phyloP scores from a whole-genome alignment of 2,888 invertebrate genomes.

The Harpalus rufipes region DNA sequence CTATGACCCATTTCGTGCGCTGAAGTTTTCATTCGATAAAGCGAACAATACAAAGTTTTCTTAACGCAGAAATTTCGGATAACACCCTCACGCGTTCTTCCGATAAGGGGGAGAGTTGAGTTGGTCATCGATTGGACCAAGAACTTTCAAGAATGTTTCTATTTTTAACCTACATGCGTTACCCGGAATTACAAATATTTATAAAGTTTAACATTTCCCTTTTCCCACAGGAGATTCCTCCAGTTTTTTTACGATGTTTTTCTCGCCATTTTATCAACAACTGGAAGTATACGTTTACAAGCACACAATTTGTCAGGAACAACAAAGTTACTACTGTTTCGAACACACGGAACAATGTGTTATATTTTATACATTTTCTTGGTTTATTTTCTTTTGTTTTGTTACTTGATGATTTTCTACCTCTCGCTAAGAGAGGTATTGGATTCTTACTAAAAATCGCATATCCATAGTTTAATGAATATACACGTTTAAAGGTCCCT shows the following conservation, averaged over 20 bases:
- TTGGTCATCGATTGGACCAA: conserved; percentile 12
- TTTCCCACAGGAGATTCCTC: background rate
- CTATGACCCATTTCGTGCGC: conserved; percentile 40
- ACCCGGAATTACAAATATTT: conserved; percentile 14
- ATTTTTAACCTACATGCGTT: background rate
- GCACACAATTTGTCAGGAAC: background rate
- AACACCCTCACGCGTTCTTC: conserved; percentile 42
- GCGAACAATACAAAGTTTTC: conserved; percentile 45
- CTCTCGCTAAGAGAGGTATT: too few species aligned
- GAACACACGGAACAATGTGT: too few species aligned
- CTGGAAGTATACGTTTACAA: background rate
- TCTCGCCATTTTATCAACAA: background rate
- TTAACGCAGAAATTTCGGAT: conserved; percentile 43
- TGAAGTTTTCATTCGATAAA: conserved; percentile 49
- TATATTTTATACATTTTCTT: too few species aligned
- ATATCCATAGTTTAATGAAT: too few species aligned
- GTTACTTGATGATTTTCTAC: too few species aligned
- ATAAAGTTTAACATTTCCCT: background rate
- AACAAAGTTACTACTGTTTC: background rate
- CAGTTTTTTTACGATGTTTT: background rate
- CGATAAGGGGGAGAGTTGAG: background rate
- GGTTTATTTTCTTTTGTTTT: too few species aligned
- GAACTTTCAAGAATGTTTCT: conserved; percentile 30
- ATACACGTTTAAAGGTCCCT: too few species aligned
- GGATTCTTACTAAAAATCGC: too few species aligned